Base-by-base conservation (phyloP, 2,797 vertebrate genomes). In the Semotilus atromaculatus region DNA sequence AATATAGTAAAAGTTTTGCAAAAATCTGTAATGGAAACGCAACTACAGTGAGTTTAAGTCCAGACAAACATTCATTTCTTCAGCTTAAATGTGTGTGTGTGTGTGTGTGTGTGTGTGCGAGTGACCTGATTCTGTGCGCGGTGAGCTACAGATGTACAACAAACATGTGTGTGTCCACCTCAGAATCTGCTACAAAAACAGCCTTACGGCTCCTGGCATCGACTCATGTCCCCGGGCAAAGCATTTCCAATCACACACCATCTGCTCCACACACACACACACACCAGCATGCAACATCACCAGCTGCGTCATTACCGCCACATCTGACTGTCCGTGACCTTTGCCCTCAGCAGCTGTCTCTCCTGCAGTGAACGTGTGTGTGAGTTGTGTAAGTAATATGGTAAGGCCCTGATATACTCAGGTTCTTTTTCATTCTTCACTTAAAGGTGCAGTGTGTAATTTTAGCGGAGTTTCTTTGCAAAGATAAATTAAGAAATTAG, bases 221-320 rank as follows among this genome's bases (percentile, higher is more conserved):
- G 84, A 90, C 89, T 31, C 26, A 91, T 90, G 88, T 90, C 92
- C 91, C 91, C 91, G 90, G 92, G 94, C 92, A 91, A 87, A 84
- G 81, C 51, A 75, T 89, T 88, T 92, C 91, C 82, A 87, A 81
- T 81, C 77, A 80, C 91, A 89, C 87, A 48, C 95, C 94, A 95
- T 95, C 94, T 96, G 58, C 67, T 78, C n/a, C 64, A 38, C n/a
- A 18, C 3, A 67, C 64, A 34, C 51, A 70, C 78, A 51, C 78
- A 38, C 60, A 31, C 60, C 51, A 23, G 70, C 18, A 29, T 11
- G 26, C n/a, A 62, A 5, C n/a, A 64, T 64, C 89, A 91, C 88
- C 94, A 95, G 94, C 93, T 95, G 93, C 89, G 90, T 91, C 93
- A 92, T 92, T 91, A 90, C 89, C 85, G 60, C 91, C 90, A 89